phyloP scores from a whole-genome alignment of 2,797 vertebrate species.

The Siniperca undulata region DNA sequence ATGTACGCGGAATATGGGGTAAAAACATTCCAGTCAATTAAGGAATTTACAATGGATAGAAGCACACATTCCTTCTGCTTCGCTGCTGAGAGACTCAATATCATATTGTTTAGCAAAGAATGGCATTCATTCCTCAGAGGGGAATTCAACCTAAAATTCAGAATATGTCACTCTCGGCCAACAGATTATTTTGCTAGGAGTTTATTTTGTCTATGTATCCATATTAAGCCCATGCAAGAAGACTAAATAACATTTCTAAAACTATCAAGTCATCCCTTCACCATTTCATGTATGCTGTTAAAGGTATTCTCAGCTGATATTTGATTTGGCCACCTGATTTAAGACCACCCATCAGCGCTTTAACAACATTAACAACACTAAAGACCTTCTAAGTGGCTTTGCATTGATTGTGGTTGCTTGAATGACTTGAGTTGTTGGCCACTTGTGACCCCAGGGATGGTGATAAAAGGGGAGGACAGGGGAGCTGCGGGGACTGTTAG shows the following conservation, averaged over 20 bases:
- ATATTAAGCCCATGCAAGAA: constrained; percentile 58
- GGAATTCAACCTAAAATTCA: constrained; percentile 75
- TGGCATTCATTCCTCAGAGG: constrained; percentile 62
- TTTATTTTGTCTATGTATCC: constrained; percentile 72
- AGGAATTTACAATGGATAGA: constrained; percentile 69
- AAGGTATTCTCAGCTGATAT: constrained; percentile 70
- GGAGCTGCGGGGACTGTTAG: constrained; percentile 25
- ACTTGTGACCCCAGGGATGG: constrained; percentile 63
- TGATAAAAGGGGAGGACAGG: constrained; percentile 51
- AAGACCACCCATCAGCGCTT: constrained; percentile 64
- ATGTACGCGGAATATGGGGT: constrained; percentile 61
- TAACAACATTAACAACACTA: constrained; percentile 68
- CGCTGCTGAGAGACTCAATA: constrained; percentile 65
- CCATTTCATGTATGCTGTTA: constrained; percentile 58
- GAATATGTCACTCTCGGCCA: constrained; percentile 52
- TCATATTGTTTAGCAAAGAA: constrained; percentile 72
- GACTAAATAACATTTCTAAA: constrained; percentile 59
- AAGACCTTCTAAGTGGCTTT: constrained; percentile 74
- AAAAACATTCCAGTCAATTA: constrained; percentile 70
- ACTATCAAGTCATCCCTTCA: constrained; percentile 37
- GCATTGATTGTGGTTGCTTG: constrained; percentile 72
- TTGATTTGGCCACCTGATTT: constrained; percentile 70
- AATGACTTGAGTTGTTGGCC: constrained; percentile 76
- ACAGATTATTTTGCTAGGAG: constrained; percentile 35
- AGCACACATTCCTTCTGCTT: constrained; percentile 66